Evolutionary conservation across 2,797 vertebrate species (phyloP).

Genomic region (Poecilia wingei): DNA sequence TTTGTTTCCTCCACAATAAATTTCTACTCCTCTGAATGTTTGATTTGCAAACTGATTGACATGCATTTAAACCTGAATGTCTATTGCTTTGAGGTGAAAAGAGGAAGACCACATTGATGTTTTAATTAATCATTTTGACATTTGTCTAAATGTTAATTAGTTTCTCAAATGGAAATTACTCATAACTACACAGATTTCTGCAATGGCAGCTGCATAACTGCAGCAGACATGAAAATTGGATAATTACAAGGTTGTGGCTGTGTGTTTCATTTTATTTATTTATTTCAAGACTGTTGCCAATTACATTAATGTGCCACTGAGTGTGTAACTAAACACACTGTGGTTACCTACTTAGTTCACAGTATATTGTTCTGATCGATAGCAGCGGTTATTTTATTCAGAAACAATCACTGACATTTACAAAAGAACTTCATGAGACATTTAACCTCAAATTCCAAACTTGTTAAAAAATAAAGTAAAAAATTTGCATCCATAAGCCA

Average conservation of each 20-base stretch:
- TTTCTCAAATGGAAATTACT: conserved; percentile 43
- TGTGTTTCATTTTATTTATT: conserved; percentile 27
- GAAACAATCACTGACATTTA: background rate
- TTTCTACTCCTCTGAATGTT: conserved; percentile 8
- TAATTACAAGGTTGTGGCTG: conserved; percentile 48
- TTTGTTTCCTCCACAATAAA: background rate
- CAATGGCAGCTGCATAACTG: conserved; percentile 43
- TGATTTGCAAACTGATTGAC: conserved; percentile 16
- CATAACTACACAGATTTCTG: conserved; percentile 21
- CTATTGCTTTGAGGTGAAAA: conserved; percentile 2
- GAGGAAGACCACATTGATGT: conserved; percentile 16
- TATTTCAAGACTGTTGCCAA: conserved; percentile 30
- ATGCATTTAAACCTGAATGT: background rate
- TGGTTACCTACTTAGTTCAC: background rate
- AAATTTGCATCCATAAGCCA: background rate
- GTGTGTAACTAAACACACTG: background rate
- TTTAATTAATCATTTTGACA: conserved; percentile 40
- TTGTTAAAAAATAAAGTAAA: background rate
- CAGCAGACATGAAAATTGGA: conserved; percentile 53
- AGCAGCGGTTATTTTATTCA: background rate
- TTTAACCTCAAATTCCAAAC: background rate
- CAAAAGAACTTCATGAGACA: background rate
- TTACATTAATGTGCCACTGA: conserved; percentile 20
- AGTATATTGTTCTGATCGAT: background rate
- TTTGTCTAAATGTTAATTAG: conserved; percentile 46